Percentiles rank a stretch among this genome's conserved stretches.
phyloP scores from a whole-genome alignment of 2,888 invertebrate genomes.

The Uropetala carovei region DNA sequence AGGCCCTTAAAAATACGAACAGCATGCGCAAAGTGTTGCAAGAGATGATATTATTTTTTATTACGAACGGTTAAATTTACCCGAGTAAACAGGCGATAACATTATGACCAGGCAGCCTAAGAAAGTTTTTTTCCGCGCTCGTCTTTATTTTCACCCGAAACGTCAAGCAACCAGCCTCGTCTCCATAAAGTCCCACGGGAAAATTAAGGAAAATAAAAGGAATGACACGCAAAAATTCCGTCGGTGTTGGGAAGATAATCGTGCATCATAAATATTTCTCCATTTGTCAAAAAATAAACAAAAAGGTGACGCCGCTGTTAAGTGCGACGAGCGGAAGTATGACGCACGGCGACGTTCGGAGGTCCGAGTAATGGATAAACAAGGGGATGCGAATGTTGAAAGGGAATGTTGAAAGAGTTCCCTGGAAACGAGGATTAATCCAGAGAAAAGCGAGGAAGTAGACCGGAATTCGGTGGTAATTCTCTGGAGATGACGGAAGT shows the following conservation, averaged over 20 bases:
- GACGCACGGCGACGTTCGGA: not conserved
- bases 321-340: not conserved
- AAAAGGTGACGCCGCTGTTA: too few relatives aligned
- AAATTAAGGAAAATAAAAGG: slow-evolving; percentile 4
- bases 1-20: not conserved
- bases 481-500: slow-evolving; percentile 14
- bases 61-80: not conserved
- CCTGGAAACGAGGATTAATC: not conserved
- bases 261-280: not conserved
- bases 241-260: not conserved
- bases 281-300: not conserved
- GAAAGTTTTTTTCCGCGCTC: not conserved
- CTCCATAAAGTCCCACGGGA: not conserved
- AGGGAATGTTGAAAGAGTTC: not conserved
- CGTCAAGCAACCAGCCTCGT: not conserved
- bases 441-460: slow-evolving; percentile 5
- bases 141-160: not conserved
- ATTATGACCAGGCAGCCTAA: not conserved
- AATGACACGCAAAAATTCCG: not conserved
- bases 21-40: not conserved
- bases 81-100: slow-evolving; percentile 13
- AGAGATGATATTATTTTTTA: slow-evolving; percentile 5
- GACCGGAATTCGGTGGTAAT: not conserved
- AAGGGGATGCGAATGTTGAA: not conserved
- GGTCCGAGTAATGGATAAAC: not conserved